Base-by-base conservation (phyloP, 1,140 invertebrate genomes). In the Drosophila parvula region DNA sequence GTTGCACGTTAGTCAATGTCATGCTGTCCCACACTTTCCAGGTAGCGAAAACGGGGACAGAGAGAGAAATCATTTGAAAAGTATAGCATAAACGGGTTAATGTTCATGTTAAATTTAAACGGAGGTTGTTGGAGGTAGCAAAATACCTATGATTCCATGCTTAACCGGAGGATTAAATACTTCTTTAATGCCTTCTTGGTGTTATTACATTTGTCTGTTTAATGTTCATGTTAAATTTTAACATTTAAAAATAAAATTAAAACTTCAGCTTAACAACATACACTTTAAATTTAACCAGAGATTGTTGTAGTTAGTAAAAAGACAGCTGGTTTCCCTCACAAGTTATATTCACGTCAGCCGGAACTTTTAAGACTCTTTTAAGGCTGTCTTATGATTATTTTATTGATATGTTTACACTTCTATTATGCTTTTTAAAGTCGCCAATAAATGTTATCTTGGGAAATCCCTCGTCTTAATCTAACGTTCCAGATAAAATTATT, bases 1-100 rank as follows among this genome's bases (percentile, higher is more conserved):
- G 51, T 59, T 71, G 68, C 68, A 71, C 44, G 68, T 71, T 71
- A 71, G 68, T 71, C 68, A 71, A 71, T 71, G 68, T 71, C 68
- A 65, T 48, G 56, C 62, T 65, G 43, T 16, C 16, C 34, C 61
- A 41, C 48, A 34, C 43, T 40, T 38, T 10, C 1, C 50, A 28
- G 34, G 18, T 16, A 18, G 34, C 28, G 12, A 9, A 22, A 38
- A 36, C 5, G 32, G 16, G 8, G 32, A 53, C 51, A 53, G 51
- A 63, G 36, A 57, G 16, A 41, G 27, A 57, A 57, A 53, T 9
- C 4, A 6, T 36, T 38, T 53, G 7, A 38, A 53, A 38, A 8
- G 36, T 53, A 2, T 3, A 14, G 8, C 22, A 5, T 9, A 38
- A 53, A 22, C 11, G 0, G 32, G 12, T 36, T 36, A 9, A 9